Percentiles rank a stretch among this genome's conserved stretches.
phyloP scores from a whole-genome alignment of 1,140 invertebrate species.

The Nephila pilipes region DNA sequence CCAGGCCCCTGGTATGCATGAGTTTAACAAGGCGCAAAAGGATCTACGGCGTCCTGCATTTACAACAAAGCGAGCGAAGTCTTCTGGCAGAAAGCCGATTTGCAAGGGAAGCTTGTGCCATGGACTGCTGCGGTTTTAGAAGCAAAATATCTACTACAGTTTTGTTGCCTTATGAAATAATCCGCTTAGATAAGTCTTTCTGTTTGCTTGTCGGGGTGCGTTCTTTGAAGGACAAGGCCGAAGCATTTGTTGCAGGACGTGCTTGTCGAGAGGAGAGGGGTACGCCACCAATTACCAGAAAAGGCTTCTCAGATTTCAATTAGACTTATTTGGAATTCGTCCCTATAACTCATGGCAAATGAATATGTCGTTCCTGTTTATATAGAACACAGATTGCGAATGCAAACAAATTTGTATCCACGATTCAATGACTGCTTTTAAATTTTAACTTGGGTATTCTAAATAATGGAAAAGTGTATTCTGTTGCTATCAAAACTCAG shows the following conservation, averaged over 20 bases:
- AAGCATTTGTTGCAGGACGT: not conserved
- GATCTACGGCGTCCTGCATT: not conserved
- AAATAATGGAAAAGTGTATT: too few species aligned
- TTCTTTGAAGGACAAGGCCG: not conserved
- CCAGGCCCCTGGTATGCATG: not conserved
- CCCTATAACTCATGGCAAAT: too few species aligned
- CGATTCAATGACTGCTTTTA: too few species aligned
- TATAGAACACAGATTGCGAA: too few species aligned
- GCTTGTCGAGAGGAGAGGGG: not conserved
- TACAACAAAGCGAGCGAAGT: not conserved
- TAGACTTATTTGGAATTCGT: not conserved
- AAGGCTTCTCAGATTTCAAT: not conserved
- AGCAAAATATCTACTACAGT: conserved; percentile 55
- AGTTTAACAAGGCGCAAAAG: conserved; percentile 33
- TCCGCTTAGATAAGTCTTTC: conserved; percentile 60
- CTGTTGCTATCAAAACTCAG: too few species aligned
- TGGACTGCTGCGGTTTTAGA: conserved; percentile 40
- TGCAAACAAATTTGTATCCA: too few species aligned
- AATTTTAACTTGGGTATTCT: too few species aligned
- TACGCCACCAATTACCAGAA: not conserved
- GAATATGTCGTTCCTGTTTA: too few species aligned
- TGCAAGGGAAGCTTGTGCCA: conserved; percentile 35
- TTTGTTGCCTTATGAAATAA: conserved; percentile 45
- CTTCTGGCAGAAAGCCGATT: conserved; percentile 56
- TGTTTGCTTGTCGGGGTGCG: not conserved